These are phyloP conservation scores for Patella pellucida DNA, from an alignment of 2,888 invertebrate genomes.

Conservation along the genomic window DNA sequence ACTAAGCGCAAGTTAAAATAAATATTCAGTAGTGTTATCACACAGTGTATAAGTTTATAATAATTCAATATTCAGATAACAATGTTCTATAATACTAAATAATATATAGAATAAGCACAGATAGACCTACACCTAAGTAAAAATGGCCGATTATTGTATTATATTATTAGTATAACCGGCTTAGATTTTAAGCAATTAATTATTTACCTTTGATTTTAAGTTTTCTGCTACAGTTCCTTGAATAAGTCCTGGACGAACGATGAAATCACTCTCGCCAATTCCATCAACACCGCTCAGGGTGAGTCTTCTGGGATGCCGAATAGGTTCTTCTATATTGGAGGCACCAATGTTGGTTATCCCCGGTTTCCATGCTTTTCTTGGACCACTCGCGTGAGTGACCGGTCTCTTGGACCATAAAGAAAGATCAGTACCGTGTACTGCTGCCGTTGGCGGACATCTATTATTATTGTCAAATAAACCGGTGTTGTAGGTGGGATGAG, in stretches of 20 bases:
- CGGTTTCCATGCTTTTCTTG: conserved; percentile 40
- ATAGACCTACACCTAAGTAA: too few species aligned
- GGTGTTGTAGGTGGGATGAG: conserved; percentile 60
- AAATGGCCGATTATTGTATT: too few species aligned
- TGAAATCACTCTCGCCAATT: conserved; percentile 50
- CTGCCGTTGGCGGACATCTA: conserved; percentile 57
- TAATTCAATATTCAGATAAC: too few species aligned
- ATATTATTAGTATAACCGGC: too few species aligned
- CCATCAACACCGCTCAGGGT: conserved; percentile 64
- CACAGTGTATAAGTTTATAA: too few species aligned
- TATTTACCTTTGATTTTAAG: conserved; percentile 60
- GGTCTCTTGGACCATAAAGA: conserved; percentile 42
- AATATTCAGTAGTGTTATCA: too few species aligned
- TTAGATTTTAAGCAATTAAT: conserved; percentile 11
- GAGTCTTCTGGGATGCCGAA: conserved; percentile 55
- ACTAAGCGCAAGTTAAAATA: too few species aligned
- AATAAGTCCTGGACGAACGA: conserved; percentile 46
- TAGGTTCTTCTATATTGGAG: conserved; percentile 40
- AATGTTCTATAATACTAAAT: too few species aligned
- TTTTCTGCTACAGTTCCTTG: conserved; percentile 45
- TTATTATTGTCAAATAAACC: conserved; percentile 60
- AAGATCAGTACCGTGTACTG: conserved; percentile 34
- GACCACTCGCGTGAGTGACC: conserved; percentile 60
- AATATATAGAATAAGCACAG: too few species aligned
- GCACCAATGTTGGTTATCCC: conserved; percentile 39